Evolutionary conservation across 2,113 vertebrate genomes (phyloP).

Genomic region (Tachuris rubrigastra): DNA sequence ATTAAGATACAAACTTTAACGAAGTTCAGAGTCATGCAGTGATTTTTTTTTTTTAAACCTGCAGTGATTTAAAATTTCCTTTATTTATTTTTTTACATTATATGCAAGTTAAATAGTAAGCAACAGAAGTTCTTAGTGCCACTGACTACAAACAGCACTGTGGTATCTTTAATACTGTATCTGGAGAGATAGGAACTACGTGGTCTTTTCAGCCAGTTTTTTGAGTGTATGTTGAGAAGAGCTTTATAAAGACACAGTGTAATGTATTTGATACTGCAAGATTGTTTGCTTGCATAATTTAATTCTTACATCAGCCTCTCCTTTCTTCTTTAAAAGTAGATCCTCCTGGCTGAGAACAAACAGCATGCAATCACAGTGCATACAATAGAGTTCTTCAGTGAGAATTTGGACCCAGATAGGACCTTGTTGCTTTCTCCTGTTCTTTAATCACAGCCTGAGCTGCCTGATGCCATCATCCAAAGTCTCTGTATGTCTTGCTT

Average conservation of each 20-base stretch:
- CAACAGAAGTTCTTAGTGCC: not conserved
- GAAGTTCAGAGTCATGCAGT: not conserved
- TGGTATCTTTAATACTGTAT: not conserved
- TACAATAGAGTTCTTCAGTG: not conserved
- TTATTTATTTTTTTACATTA: not conserved
- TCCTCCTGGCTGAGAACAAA: constrained; percentile 16
- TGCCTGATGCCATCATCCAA: constrained; percentile 17
- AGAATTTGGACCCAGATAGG: constrained; percentile 35
- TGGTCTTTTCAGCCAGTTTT: not conserved
- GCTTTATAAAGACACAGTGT: not conserved
- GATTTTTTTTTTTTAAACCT: constrained; percentile 11
- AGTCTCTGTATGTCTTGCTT: constrained; percentile 4
- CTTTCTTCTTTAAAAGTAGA: constrained; percentile 41
- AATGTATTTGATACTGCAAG: not conserved
- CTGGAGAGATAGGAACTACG: not conserved
- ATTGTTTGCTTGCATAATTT: constrained; percentile 44
- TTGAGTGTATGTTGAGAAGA: not conserved
- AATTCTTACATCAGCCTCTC: constrained; percentile 23
- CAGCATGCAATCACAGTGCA: not conserved
- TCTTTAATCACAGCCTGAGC: constrained; percentile 46
- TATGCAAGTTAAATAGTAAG: not conserved
- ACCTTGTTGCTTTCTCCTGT: constrained; percentile 15
- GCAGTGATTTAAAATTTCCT: not conserved
- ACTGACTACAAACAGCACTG: not conserved
- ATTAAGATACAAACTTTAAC: not conserved